Conservation (phyloP, 2,888 invertebrate genomes). For the Brachypalpus laphriformis region DNA sequence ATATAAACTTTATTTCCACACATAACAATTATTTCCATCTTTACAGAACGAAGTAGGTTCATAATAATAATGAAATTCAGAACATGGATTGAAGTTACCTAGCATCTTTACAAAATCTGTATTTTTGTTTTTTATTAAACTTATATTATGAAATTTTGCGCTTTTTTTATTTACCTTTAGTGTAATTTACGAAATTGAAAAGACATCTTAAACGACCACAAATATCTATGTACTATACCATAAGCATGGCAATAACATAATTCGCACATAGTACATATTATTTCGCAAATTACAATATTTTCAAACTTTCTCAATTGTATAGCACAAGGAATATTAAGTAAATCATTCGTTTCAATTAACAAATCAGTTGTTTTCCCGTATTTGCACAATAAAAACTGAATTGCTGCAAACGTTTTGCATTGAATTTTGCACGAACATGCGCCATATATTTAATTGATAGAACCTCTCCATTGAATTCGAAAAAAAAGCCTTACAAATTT, state of each 20-base stretch:
- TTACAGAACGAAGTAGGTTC: neutral
- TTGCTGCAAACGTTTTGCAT: slow-evolving; percentile 41
- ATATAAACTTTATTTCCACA: neutral
- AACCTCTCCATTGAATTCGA: slow-evolving; percentile 16
- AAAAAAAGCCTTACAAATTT: slow-evolving; percentile 28
- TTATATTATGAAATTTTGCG: neutral
- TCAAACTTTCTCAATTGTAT: neutral
- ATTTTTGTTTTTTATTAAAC: neutral
- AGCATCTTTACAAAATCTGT: neutral
- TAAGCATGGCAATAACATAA: slow-evolving; percentile 5
- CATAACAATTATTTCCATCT: neutral
- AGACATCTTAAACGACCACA: slow-evolving; percentile 24
- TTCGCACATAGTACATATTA: slow-evolving; percentile 14
- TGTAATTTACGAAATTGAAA: slow-evolving; percentile 8
- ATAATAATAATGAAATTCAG: neutral
- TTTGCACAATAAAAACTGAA: slow-evolving; percentile 23
- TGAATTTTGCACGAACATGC: slow-evolving; percentile 56
- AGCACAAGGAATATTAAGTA: slow-evolving; percentile 3
- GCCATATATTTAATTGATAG: slow-evolving; percentile 43
- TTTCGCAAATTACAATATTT: neutral
- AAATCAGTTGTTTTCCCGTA: slow-evolving; percentile 19
- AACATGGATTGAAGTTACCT: neutral
- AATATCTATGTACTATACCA: slow-evolving; percentile 12
- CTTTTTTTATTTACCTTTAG: slow-evolving; percentile 46
- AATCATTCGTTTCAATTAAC: slow-evolving; percentile 13